phyloP scores from a whole-genome alignment of 1,140 invertebrate species.

The Ditylenchus dipsaci region DNA sequence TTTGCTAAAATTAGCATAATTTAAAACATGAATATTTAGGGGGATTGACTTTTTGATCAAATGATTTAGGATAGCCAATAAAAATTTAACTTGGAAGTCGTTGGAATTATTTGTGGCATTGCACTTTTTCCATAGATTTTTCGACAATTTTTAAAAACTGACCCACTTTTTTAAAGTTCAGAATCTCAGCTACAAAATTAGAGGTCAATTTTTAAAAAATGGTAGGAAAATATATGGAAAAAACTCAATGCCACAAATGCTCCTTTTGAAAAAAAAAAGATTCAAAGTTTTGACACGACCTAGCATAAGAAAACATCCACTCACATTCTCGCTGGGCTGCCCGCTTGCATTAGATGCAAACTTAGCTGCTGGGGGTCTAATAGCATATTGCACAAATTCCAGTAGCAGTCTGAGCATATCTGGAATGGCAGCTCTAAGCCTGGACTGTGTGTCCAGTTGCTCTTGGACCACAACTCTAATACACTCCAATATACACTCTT shows the following conservation, averaged over 20 bases:
- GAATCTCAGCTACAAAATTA: too few species aligned
- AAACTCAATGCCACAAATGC: too few species aligned
- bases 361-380: conserved; percentile 36
- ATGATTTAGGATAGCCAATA: neutral
- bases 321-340: neutral
- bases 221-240: too few species aligned
- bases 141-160: too few species aligned
- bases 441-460: conserved; percentile 30
- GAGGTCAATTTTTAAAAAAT: too few species aligned
- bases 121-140: too few species aligned
- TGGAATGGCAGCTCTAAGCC: conserved; percentile 39
- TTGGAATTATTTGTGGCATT: too few species aligned
- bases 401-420: conserved; percentile 46
- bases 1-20: conserved; percentile 24
- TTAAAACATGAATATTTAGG: conserved; percentile 9
- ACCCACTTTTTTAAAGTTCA: too few species aligned
- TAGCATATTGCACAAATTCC: conserved; percentile 43
- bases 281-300: too few species aligned
- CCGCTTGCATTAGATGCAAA: conserved; percentile 4
- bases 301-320: too few species aligned
- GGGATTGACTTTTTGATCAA: neutral
- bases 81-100: too few species aligned
- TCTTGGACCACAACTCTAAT: conserved; percentile 44
- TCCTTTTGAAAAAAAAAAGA: too few species aligned
- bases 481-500: conserved; percentile 52